Evolutionary conservation across 2,113 vertebrate genomes (phyloP).

Genomic region (Cebidichthys violaceus): DNA sequence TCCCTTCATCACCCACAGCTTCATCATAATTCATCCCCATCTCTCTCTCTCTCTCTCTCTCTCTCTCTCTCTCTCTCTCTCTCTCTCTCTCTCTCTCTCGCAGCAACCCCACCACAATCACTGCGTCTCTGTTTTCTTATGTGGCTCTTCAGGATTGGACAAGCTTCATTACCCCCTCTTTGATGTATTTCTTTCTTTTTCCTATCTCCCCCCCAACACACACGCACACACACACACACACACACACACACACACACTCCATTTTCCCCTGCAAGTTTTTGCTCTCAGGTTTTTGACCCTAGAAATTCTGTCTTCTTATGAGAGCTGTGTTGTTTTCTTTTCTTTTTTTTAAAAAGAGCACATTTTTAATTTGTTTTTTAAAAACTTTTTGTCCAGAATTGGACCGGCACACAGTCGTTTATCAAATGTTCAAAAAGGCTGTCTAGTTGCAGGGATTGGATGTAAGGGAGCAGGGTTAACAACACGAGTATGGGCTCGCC

Average conservation of each 20-base stretch:
- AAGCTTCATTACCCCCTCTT: constrained; percentile 81
- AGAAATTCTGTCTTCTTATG: not conserved
- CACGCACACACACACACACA: not conserved
- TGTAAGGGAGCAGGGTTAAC: not conserved
- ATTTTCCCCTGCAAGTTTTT: constrained; percentile 39
- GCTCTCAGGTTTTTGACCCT: constrained; percentile 34
- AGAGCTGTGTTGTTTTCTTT: not conserved
- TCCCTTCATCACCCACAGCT: constrained; percentile 52
- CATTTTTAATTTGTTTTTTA: too few species aligned
- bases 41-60: too few species aligned
- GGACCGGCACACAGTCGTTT: not conserved
- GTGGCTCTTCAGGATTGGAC: constrained; percentile 75
- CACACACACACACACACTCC: constrained; percentile 10
- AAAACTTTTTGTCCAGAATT: not conserved
- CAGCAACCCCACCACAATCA: constrained; percentile 43
- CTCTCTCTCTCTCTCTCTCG: constrained; percentile 17
- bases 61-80: too few species aligned
- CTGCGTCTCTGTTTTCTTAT: constrained; percentile 53
- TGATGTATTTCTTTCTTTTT: constrained; percentile 75
- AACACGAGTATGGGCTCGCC: not conserved
- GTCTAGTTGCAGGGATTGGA: not conserved
- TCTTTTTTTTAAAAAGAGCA: not conserved
- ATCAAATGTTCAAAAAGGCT: not conserved
- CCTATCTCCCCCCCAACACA: constrained; percentile 44
- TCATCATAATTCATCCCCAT: constrained; percentile 70